Evolutionary conservation across 2,113 vertebrate species (phyloP), one percentile per base, ranked within the genome.

Genomic region (Thryonomys swinderianus): DNA sequence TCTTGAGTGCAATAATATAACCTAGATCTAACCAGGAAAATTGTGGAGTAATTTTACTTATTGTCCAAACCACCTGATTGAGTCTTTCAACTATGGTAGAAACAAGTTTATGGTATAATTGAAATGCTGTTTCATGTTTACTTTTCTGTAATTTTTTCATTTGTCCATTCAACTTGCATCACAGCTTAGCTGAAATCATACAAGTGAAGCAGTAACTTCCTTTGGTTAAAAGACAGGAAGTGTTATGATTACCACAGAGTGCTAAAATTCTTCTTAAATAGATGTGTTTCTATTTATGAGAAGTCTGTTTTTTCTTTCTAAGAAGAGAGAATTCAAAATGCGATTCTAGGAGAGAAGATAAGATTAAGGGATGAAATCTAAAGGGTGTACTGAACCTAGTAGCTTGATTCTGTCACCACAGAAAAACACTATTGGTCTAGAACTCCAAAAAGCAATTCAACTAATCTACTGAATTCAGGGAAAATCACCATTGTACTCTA

Each of bases 361-460:
- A 76, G 7, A 48, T 21, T 81, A 32, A 92, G 37, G 84, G 74
- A 90, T 85, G 73, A 76, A 92, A 57, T 83, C 27, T 69, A 78
- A 62, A 79, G 55, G n/a, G 5, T 53, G n/a, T 73, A 27, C n/a
- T 55, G 66, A 85, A 40, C 55, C 42, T 81, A 2, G 3, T 14
- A 8, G 64, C 5, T 91, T 85, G 95, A 53, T 66, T 64, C 23
- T 61, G 48, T 90, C n/a, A 66, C 18, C 21, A 40, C 2, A 86
- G 23, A 84, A 32, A 17, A 85, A 2, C 37, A 55, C 27, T 45
- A 16, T 85, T 79, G 5, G 10, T 30, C 8, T 55, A 86, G 34
- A 94, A 79, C 89, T 95, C 55, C 25, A 57, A 94, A 84, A 30
- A 42, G 5, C 25, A 51, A 37, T 90, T 92, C 73, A 45, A 80